Base-by-base conservation (phyloP, 1,140 invertebrate genomes). In the Drosophila oshimai region DNA sequence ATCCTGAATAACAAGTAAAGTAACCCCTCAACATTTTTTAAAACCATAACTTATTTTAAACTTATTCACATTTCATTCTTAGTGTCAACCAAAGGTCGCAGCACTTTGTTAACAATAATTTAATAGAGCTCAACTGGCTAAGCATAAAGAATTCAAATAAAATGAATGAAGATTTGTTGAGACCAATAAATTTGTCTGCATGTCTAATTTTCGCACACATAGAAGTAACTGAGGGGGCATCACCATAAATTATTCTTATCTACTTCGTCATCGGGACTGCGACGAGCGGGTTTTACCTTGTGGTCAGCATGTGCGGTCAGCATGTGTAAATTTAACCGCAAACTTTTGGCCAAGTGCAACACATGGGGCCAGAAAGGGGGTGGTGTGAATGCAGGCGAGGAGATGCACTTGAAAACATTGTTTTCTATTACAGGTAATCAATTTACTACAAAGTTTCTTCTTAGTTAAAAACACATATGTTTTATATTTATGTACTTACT, bases 141-240 rank as follows among this genome's bases (percentile, higher is more conserved):
- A 12, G 22, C 13, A 41, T 33, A 28, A 53, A 74, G 49, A 47
- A 58, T 57, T 33, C 46, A 62, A 69, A 62, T 45, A 75, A 75
- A 72, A 77, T 69, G 47, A 53, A 80, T 80, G 53, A 84, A 86
- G 81, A 84, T 86, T 84, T 84, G 71, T 87, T 73, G 68, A 71
- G 65, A 55, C 71, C 80, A 84, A 84, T 84, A 84, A 86, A 84
- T 84, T 84, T 84, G 80, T 84, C 80, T 84, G 75, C 80, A 80
- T 80, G 80, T 84, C 80, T 84, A 84, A 84, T 86, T 84, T 86
- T 74, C 65, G 53, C 80, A 49, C 44, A 51, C 61, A 50, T 18
- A 65, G 29, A 62, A 33, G 41, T 64, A 67, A 79, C 68, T 84
- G 70, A 71, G 64, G 61, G 53, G 58, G 70, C 80, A 84, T 84